These are phyloP conservation scores for Myrmecobius fasciatus DNA, from an alignment of 2,113 vertebrate species.

Conservation along the genomic window DNA sequence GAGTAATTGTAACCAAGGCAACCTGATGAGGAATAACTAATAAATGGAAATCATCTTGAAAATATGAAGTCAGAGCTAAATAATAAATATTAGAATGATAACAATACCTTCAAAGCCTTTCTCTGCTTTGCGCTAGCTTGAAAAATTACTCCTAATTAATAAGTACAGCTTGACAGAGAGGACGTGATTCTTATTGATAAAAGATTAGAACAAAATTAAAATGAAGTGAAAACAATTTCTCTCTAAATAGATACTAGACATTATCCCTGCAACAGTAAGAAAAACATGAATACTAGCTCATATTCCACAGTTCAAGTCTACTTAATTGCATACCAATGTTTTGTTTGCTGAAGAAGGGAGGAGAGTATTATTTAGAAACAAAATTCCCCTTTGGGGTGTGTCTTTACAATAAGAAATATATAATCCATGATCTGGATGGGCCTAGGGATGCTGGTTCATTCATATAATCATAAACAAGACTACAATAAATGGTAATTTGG, in stretches of 20 bases:
- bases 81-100: constrained; percentile 72
- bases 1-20: constrained; percentile 79
- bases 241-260: constrained; percentile 34
- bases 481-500: background rate
- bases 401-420: background rate
- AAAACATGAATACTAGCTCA: background rate
- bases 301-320: background rate
- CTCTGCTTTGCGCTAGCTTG: constrained; percentile 13
- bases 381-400: background rate
- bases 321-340: background rate
- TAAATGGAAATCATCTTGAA: constrained; percentile 69
- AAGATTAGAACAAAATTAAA: constrained; percentile 49
- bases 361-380: background rate
- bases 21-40: constrained; percentile 75
- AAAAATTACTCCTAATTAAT: constrained; percentile 57
- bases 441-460: background rate
- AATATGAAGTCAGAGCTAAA: constrained; percentile 63
- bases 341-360: background rate
- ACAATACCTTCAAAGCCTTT: constrained; percentile 6
- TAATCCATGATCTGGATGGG: background rate
- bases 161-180: constrained; percentile 27
- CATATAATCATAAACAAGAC: background rate
- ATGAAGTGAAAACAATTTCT: background rate
- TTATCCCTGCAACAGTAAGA: background rate
- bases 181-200: constrained; percentile 28